Percentiles rank a stretch among this genome's conserved stretches.
Evolutionary conservation across 2,797 vertebrate species (phyloP).

Genomic region (Peromyscus aztecus): DNA sequence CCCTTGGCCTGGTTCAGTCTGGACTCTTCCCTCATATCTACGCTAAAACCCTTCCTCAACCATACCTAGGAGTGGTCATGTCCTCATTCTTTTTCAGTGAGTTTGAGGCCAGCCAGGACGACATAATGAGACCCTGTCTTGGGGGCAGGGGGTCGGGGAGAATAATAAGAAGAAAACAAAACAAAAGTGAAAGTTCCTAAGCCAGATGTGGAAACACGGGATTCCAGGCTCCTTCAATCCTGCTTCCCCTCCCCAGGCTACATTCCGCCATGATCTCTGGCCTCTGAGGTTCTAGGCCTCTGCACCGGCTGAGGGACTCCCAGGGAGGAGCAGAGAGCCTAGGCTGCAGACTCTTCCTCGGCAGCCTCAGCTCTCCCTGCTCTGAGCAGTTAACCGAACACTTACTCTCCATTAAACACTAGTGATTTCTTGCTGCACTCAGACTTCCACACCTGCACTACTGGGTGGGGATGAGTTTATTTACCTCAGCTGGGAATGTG

Average conservation of each 20-base stretch:
- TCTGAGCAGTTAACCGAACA: conserved; percentile 63
- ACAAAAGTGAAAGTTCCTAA: neutral
- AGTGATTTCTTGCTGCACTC: conserved; percentile 79
- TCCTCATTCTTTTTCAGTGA: neutral
- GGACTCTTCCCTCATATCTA: neutral
- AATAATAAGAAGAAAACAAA: neutral
- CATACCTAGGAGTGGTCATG: too few species aligned
- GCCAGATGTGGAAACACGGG: neutral
- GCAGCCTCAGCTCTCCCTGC: conserved; percentile 35
- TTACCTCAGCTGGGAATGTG: conserved; percentile 68
- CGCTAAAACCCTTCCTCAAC: neutral
- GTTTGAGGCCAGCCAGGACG: neutral
- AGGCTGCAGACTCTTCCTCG: neutral
- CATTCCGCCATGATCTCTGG: neutral
- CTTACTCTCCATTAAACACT: conserved; percentile 78
- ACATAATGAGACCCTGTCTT: neutral
- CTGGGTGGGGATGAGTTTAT: conserved; percentile 74
- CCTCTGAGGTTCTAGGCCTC: neutral
- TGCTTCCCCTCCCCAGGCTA: neutral
- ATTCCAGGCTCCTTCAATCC: neutral
- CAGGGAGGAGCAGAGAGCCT: neutral
- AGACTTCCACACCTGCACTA: conserved; percentile 39
- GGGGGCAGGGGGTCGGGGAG: rapidly evolving
- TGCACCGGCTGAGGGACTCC: neutral
- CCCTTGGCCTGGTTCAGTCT: neutral